phyloP scores from a whole-genome alignment of 1,140 invertebrate genomes.

The Drosophila oshimai region DNA sequence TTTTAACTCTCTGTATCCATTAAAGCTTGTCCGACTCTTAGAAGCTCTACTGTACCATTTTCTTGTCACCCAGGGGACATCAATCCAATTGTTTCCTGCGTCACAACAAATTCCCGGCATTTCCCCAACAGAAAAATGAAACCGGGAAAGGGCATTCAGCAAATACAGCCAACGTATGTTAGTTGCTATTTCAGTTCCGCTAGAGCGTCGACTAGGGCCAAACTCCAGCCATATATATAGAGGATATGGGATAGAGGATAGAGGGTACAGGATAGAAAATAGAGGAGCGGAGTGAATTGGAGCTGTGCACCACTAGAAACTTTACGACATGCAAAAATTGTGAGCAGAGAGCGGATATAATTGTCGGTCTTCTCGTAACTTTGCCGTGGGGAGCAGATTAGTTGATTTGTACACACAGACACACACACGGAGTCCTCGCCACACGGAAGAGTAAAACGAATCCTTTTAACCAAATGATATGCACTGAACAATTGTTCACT shows the following conservation, averaged over 20 bases:
- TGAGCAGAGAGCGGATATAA: slow-evolving; percentile 80
- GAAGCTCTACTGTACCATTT: background rate
- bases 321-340: slow-evolving; percentile 81
- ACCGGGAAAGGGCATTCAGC: slow-evolving; percentile 28
- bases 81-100: background rate
- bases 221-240: slow-evolving; percentile 19
- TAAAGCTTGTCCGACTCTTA: background rate
- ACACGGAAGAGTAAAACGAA: slow-evolving; percentile 70
- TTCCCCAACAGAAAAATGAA: background rate
- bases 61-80: background rate
- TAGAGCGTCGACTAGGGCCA: slow-evolving; percentile 33
- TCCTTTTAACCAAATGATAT: slow-evolving; percentile 80
- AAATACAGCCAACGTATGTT: slow-evolving; percentile 24
- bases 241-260: background rate
- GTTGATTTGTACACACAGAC: slow-evolving; percentile 68
- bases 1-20: background rate
- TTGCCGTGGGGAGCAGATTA: slow-evolving; percentile 80
- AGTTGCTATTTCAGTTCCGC: slow-evolving; percentile 28
- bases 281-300: slow-evolving; percentile 4
- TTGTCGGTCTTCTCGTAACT: slow-evolving; percentile 80
- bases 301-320: slow-evolving; percentile 71
- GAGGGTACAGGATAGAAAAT: background rate
- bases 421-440: slow-evolving; percentile 20
- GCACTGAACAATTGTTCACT: slow-evolving; percentile 76
- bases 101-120: background rate